phyloP scores from a whole-genome alignment of 2,797 vertebrate species.

The Pachyuromys duprasi region DNA sequence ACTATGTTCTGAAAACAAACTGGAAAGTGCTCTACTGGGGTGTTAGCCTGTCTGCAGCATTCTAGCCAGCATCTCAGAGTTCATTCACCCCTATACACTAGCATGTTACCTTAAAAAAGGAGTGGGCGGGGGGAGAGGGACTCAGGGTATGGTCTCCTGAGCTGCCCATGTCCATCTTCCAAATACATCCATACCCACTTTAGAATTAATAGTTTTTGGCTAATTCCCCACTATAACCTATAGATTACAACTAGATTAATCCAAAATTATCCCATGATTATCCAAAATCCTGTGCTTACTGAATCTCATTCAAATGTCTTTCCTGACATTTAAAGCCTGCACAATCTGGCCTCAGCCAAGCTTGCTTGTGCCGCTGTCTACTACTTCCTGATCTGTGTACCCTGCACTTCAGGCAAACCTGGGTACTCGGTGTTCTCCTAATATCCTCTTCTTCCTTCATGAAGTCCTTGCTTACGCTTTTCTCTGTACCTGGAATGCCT shows the following conservation, averaged over 20 bases:
- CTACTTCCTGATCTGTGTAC: slow-evolving; percentile 16
- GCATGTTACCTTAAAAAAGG: neutral
- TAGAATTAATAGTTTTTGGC: slow-evolving; percentile 13
- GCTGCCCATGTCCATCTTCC: neutral
- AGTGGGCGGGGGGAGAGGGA: neutral
- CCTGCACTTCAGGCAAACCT: slow-evolving; percentile 16
- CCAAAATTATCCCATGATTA: neutral
- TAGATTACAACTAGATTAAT: neutral
- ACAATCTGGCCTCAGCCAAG: neutral
- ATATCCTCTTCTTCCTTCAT: neutral
- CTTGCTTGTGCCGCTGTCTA: neutral
- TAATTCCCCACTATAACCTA: neutral
- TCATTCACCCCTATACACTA: neutral
- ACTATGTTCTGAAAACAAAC: neutral
- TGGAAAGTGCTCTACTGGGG: neutral
- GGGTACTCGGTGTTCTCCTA: neutral
- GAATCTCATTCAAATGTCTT: slow-evolving; percentile 2
- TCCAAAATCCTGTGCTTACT: neutral
- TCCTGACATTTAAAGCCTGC: slow-evolving; percentile 4
- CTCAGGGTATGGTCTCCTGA: neutral
- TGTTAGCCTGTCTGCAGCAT: neutral
- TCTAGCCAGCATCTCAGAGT: neutral
- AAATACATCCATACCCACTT: neutral
- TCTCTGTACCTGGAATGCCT: slow-evolving; percentile 14
- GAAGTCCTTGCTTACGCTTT: neutral